Evolutionary conservation across 2,888 invertebrate species (phyloP), one percentile per base, ranked within the genome.

Genomic region (Lepetodrilus schrolli): DNA sequence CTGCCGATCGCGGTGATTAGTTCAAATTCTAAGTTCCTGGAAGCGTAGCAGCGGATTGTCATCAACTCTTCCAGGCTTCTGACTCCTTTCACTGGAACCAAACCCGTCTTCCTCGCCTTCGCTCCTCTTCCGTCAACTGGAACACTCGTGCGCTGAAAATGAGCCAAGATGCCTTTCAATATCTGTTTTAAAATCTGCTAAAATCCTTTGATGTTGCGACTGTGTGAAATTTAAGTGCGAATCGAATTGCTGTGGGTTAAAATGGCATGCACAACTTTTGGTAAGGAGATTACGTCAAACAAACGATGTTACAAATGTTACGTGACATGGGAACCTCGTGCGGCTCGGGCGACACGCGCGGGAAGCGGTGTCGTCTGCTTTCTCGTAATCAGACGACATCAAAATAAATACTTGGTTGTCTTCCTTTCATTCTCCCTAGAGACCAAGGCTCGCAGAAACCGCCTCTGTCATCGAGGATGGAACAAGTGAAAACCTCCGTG

Each of bases 221-320:
- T n/a, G 58, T 58, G 58, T 34, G 58, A 58, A 58, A 58, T 58
- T 58, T 58, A 58, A 58, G 58, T 58, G 58, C 58, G 58, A 58
- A 58, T 58, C 34, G 58, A 58, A 58, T 58, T 58, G 58, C 58
- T 58, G 58, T 58, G 58, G 58, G 58, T 58, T 23, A 30, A 58
- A 58, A n/a, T 23, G 58, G 58, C 58, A 23, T 58, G 13, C 10
- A 30, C n/a, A 34, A 58, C 30, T 34, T 34, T 10, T 13, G n/a
- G 34, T 30, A 58, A 58, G 58, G 58, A 30, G 58, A 58, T 58
- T 58, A 58, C 58, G 58, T 58, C 58, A 58, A 58, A 58, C 58
- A 58, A 58, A 58, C 34, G 58, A 58, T 34, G 58, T 58, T 58
- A 58, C 58, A 58, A 58, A 58, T 58, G 58, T 58, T 58, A 58